Evolutionary conservation across 2,888 invertebrate species (phyloP).

Genomic region (Schizaphis graminum): DNA sequence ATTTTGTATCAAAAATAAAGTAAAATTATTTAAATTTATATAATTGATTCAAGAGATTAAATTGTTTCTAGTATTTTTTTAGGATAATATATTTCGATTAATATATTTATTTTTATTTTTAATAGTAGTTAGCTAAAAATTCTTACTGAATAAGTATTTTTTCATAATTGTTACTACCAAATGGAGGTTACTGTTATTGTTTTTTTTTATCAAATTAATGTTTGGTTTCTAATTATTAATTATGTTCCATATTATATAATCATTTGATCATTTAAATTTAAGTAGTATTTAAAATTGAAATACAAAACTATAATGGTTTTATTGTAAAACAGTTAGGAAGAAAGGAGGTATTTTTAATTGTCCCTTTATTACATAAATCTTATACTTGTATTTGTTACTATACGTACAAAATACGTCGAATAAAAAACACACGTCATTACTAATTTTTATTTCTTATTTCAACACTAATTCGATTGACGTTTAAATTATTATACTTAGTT

Average conservation of each 20-base stretch:
- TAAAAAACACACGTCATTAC: neutral
- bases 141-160: neutral
- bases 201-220: neutral
- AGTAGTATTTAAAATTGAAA: neutral
- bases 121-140: neutral
- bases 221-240: neutral
- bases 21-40: neutral
- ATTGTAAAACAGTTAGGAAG: neutral
- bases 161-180: neutral
- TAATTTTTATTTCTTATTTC: neutral
- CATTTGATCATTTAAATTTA: neutral
- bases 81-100: neutral
- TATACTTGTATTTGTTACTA: neutral
- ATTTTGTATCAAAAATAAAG: neutral
- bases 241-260: neutral
- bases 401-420: neutral
- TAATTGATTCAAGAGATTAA: neutral
- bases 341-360: neutral
- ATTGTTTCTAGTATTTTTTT: neutral
- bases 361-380: neutral
- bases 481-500: neutral
- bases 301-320: neutral
- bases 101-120: neutral
- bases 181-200: neutral
- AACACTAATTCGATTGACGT: neutral